A percentile compares a stretch with the other conserved stretches of the same genome.
Conservation (phyloP, 2,113 vertebrate genomes). For the Prolemur simus region DNA sequence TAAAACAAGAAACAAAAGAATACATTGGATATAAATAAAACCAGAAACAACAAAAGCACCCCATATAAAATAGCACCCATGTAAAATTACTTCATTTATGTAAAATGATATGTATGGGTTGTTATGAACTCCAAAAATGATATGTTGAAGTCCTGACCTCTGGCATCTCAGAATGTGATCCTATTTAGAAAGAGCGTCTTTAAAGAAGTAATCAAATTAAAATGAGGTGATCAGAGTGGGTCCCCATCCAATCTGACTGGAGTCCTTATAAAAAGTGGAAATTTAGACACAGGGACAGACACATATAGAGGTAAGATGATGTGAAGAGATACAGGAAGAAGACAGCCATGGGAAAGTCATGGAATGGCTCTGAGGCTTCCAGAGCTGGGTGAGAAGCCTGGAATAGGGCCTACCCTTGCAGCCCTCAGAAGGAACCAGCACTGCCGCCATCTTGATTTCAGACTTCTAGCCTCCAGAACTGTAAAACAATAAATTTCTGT, state of each 20-base stretch:
- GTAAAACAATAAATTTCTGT: neutral
- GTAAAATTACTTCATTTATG: neutral
- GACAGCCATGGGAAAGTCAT: fast-evolving
- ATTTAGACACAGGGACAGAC: neutral
- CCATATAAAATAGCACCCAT: too few relatives aligned
- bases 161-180: neutral
- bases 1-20: neutral
- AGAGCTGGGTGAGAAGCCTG: neutral
- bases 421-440: neutral
- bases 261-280: neutral
- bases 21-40: neutral
- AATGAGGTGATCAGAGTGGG: neutral
- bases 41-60: neutral
- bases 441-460: neutral
- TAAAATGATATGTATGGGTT: neutral
- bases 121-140: neutral
- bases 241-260: neutral
- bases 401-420: neutral
- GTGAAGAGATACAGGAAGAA: neutral
- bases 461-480: neutral
- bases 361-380: neutral
- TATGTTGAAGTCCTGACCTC: neutral
- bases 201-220: neutral
- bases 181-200: neutral
- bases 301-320: neutral